phyloP scores from a whole-genome alignment of 2,888 invertebrate genomes.

The Ceramica pisi region DNA sequence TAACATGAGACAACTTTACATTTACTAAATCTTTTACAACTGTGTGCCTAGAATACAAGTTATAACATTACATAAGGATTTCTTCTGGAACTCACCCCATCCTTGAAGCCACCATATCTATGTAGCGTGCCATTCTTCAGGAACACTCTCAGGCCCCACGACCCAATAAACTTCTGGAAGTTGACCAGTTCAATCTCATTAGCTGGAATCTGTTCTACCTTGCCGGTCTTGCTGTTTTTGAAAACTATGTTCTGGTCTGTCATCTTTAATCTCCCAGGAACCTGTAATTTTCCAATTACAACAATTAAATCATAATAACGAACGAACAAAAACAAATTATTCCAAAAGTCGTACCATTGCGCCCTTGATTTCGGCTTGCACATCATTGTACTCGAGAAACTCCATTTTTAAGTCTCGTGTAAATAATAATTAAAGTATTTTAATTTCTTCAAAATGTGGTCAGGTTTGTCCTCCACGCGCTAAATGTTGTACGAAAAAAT shows the following conservation, averaged over 20 bases:
- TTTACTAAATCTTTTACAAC: not conserved
- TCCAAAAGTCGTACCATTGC: conserved; percentile 92
- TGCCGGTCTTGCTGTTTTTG: conserved; percentile 99
- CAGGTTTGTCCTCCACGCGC: conserved; percentile 53
- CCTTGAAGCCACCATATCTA: conserved; percentile 98
- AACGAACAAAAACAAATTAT: conserved; percentile 8
- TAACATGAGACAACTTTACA: not conserved
- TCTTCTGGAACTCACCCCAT: conserved; percentile 91
- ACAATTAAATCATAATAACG: conserved; percentile 16
- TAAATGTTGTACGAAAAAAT: conserved; percentile 45
- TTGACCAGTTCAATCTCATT: conserved; percentile 97
- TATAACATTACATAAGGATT: not conserved
- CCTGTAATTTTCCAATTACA: conserved; percentile 89
- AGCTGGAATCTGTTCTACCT: conserved; percentile 96
- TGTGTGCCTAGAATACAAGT: not conserved
- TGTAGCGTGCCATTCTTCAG: conserved; percentile 97
- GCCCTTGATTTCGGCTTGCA: conserved; percentile 96
- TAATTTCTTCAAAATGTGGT: conserved; percentile 45
- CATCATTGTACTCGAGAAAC: conserved; percentile 96
- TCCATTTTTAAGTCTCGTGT: conserved; percentile 90
- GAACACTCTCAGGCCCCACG: conserved; percentile 97
- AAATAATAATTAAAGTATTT: not conserved
- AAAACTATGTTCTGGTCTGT: conserved; percentile 97
- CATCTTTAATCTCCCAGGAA: conserved; percentile 97
- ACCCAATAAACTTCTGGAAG: conserved; percentile 97